phyloP scores from a whole-genome alignment of 2,113 vertebrate species.

The Prolemur simus region DNA sequence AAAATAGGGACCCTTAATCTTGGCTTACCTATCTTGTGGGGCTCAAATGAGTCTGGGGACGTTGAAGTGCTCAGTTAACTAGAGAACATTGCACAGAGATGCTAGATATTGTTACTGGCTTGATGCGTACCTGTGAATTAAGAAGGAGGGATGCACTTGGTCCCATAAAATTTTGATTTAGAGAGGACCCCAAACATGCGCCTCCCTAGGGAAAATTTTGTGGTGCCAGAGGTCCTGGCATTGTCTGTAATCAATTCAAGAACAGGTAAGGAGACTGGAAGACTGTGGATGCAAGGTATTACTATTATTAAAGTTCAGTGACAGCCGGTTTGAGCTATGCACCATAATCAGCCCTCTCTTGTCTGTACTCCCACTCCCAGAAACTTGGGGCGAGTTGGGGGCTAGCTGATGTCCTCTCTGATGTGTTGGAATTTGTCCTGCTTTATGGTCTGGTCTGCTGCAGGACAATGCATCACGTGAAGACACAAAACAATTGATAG shows the following conservation, averaged over 20 bases:
- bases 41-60: neutral
- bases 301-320: neutral
- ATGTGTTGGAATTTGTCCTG: neutral
- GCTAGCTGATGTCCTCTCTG: neutral
- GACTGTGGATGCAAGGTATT: neutral
- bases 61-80: neutral
- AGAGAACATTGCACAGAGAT: neutral
- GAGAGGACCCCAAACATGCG: neutral
- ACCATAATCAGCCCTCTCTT: neutral
- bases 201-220: neutral
- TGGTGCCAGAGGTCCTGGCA: neutral
- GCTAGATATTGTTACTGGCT: neutral
- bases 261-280: neutral
- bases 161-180: neutral
- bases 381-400: constrained; percentile 28
- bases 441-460: neutral
- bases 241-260: neutral
- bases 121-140: neutral
- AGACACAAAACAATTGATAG: neutral
- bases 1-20: neutral
- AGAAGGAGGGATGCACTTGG: neutral
- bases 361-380: neutral
- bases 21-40: neutral
- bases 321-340: neutral
- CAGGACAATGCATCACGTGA: rapidly evolving